Base-by-base conservation (phyloP, 2,113 vertebrate species). In the Strix aluco region DNA sequence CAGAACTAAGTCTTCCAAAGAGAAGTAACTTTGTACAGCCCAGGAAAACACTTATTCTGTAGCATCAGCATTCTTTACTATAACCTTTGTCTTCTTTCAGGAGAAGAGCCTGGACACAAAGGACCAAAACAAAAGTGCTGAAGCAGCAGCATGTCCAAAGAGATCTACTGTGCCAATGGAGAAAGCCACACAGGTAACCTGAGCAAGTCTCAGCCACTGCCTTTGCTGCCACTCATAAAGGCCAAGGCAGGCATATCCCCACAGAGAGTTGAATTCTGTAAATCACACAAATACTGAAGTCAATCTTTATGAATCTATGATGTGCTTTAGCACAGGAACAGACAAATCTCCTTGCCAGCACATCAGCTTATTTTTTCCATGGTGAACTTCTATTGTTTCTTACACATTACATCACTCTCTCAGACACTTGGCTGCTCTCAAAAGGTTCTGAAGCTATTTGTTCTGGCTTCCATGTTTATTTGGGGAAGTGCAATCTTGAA, bases 161-260 rank as follows among this genome's bases (percentile, higher is more conserved):
- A 55, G 62, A 44, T 49, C 8, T 25, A 1, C 46, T 47, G n/a
- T 2, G 4, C 25, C 5, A 2, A 20, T 5, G 42, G 61, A 51
- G 29, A 59, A 6, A 70, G 69, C 32, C 52, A 3, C 49, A 7
- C 21, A 62, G 69, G 25, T 38, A 94, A 7, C 42, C n/a, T 0
- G 0, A 49, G 63, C n/a, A 29, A 61, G 72, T 15, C 59, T 46
- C 75, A 63, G 77, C 61, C 13, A 4, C 13, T 0, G 0, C 16
- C 44, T 83, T 9, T 44, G 44, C 75, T 81, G 66, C 23, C 5
- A 25, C 55, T 40, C 29, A 11, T 2, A 7, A 34, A 32, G 38
- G 19, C 54, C 57, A 55, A 40, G 47, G 71, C 9, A 34, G 38
- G 54, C 42, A 29, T 1, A 25, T 29, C 40, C 57, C 42, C 63